phyloP scores from a whole-genome alignment of 2,888 invertebrate species.

The Leucophora obtusa region DNA sequence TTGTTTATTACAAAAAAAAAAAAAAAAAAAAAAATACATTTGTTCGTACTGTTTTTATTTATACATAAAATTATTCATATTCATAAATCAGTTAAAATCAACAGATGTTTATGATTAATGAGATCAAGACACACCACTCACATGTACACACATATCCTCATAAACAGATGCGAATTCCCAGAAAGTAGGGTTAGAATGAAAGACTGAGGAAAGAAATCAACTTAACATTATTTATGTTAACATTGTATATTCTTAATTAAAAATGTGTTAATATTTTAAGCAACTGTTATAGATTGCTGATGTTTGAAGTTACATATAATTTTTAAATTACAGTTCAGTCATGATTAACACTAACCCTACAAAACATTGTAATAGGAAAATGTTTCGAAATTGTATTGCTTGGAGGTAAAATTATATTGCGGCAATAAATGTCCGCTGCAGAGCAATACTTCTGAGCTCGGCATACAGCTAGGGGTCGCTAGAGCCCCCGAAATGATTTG shows the following conservation, averaged over 20 bases:
- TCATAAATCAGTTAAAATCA: conserved; percentile 60
- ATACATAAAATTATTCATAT: conserved; percentile 40
- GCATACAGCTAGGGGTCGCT: too few relatives aligned
- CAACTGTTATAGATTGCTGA: not conserved
- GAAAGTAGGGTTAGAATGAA: not conserved
- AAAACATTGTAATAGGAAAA: too few relatives aligned
- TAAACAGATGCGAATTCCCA: not conserved
- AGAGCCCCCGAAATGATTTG: too few relatives aligned
- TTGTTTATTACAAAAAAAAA: conserved; percentile 28
- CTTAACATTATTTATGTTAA: conserved; percentile 52
- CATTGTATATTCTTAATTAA: conserved; percentile 56
- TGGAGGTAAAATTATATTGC: too few relatives aligned
- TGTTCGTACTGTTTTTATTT: conserved; percentile 11
- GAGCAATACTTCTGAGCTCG: too few relatives aligned
- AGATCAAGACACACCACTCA: conserved; percentile 42
- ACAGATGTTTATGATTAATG: conserved; percentile 62
- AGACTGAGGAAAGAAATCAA: conserved; percentile 15
- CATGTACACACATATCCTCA: not conserved
- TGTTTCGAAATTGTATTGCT: too few relatives aligned
- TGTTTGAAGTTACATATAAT: not conserved
- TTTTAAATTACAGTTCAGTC: too few relatives aligned
- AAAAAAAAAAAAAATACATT: not conserved
- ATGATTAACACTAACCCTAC: too few relatives aligned
- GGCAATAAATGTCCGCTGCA: too few relatives aligned
- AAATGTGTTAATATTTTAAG: conserved; percentile 47